Evolutionary conservation across 2,888 invertebrate genomes (phyloP).

Genomic region (Dicyrtomina minuta): DNA sequence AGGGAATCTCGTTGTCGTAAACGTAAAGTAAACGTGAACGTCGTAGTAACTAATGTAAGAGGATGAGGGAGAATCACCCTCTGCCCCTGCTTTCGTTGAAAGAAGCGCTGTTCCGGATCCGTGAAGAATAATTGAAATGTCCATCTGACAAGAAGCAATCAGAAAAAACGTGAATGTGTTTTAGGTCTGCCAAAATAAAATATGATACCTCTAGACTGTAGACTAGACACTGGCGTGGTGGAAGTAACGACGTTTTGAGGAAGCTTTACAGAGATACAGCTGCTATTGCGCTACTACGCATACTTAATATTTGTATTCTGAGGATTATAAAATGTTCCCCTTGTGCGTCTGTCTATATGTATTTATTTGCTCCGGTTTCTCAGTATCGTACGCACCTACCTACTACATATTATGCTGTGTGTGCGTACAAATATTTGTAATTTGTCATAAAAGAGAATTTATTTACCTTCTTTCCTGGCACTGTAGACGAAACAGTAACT

Average conservation of each 20-base stretch:
- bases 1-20: slow-evolving; percentile 1
- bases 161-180: slow-evolving; percentile 19
- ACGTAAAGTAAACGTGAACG: slow-evolving; percentile 19
- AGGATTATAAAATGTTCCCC: too few species aligned
- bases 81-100: not conserved
- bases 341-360: too few species aligned
- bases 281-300: not conserved
- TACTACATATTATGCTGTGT: too few species aligned
- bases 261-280: too few species aligned
- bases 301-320: not conserved
- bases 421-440: too few species aligned
- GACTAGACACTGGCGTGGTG: not conserved
- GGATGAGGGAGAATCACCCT: slow-evolving; percentile 1
- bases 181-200: not conserved
- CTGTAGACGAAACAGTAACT: too few species aligned
- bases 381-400: too few species aligned
- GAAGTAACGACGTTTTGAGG: not conserved
- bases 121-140: slow-evolving; percentile 30
- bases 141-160: slow-evolving; percentile 26
- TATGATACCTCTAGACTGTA: not conserved
- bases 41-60: not conserved
- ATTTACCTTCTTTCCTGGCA: too few species aligned
- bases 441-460: too few species aligned
- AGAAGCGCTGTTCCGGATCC: slow-evolving; percentile 9
- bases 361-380: too few species aligned